phyloP scores from a whole-genome alignment of 1,140 invertebrate species.

The Anastrepha obliqua region DNA sequence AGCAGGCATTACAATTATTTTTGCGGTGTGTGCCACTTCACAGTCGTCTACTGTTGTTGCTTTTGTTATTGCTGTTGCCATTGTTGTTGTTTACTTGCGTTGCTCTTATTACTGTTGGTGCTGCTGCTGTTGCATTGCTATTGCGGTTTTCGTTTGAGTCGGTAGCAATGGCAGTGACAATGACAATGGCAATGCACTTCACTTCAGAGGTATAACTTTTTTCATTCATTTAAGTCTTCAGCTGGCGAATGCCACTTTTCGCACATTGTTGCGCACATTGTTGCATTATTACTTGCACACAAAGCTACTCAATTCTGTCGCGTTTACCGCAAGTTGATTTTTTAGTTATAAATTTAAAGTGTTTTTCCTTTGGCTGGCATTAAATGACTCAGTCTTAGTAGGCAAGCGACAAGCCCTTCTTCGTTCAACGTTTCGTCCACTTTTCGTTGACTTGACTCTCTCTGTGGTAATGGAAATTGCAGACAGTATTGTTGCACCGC shows the following conservation, averaged over 20 bases:
- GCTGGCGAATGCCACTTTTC: conserved; percentile 22
- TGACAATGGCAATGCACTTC: conserved; percentile 23
- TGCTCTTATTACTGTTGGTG: conserved; percentile 5
- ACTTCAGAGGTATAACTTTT: background rate
- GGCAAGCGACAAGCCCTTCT: background rate
- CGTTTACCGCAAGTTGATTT: conserved; percentile 15
- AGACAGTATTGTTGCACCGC: conserved; percentile 18
- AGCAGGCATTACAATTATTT: background rate
- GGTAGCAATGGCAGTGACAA: conserved; percentile 44
- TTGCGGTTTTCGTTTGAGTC: background rate
- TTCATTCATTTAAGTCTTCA: background rate
- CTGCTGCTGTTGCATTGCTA: too few species aligned
- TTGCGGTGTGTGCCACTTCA: conserved; percentile 36
- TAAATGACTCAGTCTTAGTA: background rate
- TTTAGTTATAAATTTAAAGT: background rate
- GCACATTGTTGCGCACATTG: conserved; percentile 47
- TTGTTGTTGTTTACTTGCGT: background rate
- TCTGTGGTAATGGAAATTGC: background rate
- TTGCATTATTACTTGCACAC: conserved; percentile 27
- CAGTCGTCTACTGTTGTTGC: background rate
- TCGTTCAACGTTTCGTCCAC: background rate
- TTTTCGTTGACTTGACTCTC: background rate
- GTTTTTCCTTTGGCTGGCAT: background rate
- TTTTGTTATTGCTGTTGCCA: background rate
- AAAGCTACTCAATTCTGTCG: background rate